phyloP scores from a whole-genome alignment of 2,888 invertebrate species.

The Pardosa pseudoannulata region DNA sequence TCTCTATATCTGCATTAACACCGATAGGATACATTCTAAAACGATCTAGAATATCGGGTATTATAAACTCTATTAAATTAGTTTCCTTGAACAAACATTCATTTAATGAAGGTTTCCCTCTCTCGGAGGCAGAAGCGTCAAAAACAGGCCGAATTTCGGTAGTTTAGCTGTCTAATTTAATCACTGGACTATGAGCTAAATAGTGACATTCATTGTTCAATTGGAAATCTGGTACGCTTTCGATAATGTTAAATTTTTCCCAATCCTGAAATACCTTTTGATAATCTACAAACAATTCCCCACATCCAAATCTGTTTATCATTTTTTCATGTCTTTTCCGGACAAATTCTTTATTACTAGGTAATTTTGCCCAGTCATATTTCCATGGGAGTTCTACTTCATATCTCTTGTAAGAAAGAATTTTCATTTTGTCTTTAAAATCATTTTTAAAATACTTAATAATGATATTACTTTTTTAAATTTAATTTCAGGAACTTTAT shows the following conservation, averaged over 20 bases:
- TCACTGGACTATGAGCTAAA: conserved; percentile 13
- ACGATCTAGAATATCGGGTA: conserved; percentile 24
- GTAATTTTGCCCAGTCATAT: too few species aligned
- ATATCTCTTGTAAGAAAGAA: too few species aligned
- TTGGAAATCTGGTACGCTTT: neutral
- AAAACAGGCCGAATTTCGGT: conserved; percentile 17
- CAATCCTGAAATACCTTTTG: conserved; percentile 28
- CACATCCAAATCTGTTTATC: too few species aligned
- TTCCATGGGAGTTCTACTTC: too few species aligned
- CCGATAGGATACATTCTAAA: conserved; percentile 26
- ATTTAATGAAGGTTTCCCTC: conserved; percentile 24
- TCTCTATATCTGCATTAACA: neutral
- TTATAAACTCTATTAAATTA: conserved; percentile 17
- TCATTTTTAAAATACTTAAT: too few species aligned
- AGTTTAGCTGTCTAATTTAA: conserved; percentile 22
- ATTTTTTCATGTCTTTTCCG: too few species aligned
- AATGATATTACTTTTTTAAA: too few species aligned
- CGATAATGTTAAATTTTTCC: too few species aligned
- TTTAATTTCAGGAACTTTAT: too few species aligned
- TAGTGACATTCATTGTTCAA: conserved; percentile 6
- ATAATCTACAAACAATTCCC: too few species aligned
- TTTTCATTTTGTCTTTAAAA: too few species aligned
- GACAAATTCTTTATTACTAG: too few species aligned
- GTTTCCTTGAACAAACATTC: conserved; percentile 6
- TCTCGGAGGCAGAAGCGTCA: conserved; percentile 15